phyloP scores from a whole-genome alignment of 2,888 invertebrate genomes.

The Drosophila demipolita region DNA sequence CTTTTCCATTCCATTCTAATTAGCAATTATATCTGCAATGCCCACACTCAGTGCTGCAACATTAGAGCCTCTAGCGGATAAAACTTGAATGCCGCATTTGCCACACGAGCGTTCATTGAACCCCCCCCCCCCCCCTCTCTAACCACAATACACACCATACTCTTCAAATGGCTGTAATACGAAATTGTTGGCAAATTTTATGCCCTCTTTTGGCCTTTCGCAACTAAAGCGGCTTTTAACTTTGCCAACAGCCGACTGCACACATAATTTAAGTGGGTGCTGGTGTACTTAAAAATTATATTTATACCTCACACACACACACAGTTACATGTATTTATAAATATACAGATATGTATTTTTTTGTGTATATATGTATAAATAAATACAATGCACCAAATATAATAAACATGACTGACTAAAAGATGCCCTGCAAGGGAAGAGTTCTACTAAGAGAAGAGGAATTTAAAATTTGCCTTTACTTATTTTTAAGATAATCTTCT shows the following conservation, averaged over 20 bases:
- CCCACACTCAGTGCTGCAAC: constrained; percentile 13
- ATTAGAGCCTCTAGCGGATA: constrained; percentile 20
- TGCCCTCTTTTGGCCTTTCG: constrained; percentile 33
- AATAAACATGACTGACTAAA: not conserved
- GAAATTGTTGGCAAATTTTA: constrained; percentile 56
- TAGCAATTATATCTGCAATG: constrained; percentile 14
- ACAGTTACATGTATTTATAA: not conserved
- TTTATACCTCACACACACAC: constrained; percentile 11
- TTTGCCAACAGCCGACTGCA: constrained; percentile 53
- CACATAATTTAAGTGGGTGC: constrained; percentile 49
- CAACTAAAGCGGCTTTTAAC: constrained; percentile 57
- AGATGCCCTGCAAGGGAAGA: not conserved
- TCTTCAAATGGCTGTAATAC: constrained; percentile 26
- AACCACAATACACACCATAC: not conserved
- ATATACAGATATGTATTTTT: not conserved
- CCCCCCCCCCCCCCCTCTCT: constrained; percentile 1
- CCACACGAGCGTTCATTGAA: constrained; percentile 46
- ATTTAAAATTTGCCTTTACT: not conserved
- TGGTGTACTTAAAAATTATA: constrained; percentile 43
- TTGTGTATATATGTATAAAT: not conserved
- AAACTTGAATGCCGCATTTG: constrained; percentile 42
- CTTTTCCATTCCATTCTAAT: constrained; percentile 6
- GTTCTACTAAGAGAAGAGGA: not conserved
- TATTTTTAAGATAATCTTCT: no score
- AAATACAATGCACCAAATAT: constrained; percentile 3